Conservation (phyloP, 2,113 vertebrate genomes). For the Dromaius novaehollandiae region DNA sequence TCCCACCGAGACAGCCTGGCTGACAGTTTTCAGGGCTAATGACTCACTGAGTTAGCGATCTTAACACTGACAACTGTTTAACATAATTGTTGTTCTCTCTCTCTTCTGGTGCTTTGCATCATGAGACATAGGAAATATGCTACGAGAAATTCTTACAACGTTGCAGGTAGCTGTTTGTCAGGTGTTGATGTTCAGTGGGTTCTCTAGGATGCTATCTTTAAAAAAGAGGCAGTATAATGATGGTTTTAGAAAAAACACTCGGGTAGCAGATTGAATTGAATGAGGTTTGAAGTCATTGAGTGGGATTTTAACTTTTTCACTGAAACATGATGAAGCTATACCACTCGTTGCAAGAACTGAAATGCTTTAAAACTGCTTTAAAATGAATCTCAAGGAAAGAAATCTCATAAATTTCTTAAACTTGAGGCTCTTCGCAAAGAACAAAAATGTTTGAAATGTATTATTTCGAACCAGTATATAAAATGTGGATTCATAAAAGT, state of each 20-base stretch:
- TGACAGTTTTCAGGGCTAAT: slow-evolving; percentile 42
- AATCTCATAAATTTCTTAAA: neutral
- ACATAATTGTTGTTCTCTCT: slow-evolving; percentile 51
- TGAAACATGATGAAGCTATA: slow-evolving; percentile 7
- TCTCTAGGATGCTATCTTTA: slow-evolving; percentile 23
- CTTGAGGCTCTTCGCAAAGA: neutral
- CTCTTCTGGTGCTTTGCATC: slow-evolving; percentile 53
- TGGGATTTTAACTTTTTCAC: slow-evolving; percentile 38
- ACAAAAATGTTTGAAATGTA: neutral
- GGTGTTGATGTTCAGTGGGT: neutral
- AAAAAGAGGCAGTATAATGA: slow-evolving; percentile 24
- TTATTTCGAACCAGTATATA: neutral
- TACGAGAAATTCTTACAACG: neutral
- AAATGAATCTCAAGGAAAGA: neutral
- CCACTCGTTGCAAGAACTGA: slow-evolving; percentile 15
- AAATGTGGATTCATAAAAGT: neutral
- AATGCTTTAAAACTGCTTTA: neutral
- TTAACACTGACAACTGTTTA: slow-evolving; percentile 45
- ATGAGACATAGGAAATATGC: neutral
- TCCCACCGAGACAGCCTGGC: slow-evolving; percentile 1
- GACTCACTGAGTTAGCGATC: slow-evolving; percentile 52
- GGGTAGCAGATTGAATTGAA: slow-evolving; percentile 33
- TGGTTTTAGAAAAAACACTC: slow-evolving; percentile 7
- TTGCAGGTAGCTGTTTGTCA: neutral
- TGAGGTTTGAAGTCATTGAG: slow-evolving; percentile 31